Conservation (phyloP, 2,113 vertebrate genomes). For the Lasiurus borealis region DNA sequence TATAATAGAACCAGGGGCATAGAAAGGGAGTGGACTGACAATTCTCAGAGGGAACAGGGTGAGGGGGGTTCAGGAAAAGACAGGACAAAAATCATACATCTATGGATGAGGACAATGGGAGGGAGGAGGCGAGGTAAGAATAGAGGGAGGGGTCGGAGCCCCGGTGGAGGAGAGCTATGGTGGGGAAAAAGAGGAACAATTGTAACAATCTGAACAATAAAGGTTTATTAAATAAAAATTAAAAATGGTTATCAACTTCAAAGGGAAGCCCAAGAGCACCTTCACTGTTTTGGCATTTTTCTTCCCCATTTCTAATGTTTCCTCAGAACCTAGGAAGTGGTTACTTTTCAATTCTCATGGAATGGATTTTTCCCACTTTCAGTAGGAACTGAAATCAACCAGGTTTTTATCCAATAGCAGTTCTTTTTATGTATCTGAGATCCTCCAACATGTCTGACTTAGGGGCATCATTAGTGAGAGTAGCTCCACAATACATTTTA, state of each 20-base stretch:
- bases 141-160: too few species aligned
- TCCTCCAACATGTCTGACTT: not conserved
- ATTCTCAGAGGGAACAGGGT: too few species aligned
- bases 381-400: not conserved
- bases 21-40: too few species aligned
- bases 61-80: too few species aligned
- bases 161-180: too few species aligned
- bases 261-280: not conserved
- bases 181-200: too few species aligned
- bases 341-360: constrained; percentile 24
- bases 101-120: too few species aligned
- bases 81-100: too few species aligned
- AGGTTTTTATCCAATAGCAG: not conserved
- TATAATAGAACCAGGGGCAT: too few species aligned
- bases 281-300: not conserved
- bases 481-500: not conserved
- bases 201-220: too few species aligned
- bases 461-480: not conserved
- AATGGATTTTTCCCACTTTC: constrained; percentile 14
- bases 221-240: too few species aligned
- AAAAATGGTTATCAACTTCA: not conserved
- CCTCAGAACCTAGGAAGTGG: not conserved
- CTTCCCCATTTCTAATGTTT: not conserved
- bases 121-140: too few species aligned
- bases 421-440: not conserved